Evolutionary conservation across 1,140 invertebrate genomes (phyloP), one percentile per base, ranked within the genome.

Genomic region (Prorops nasuta): DNA sequence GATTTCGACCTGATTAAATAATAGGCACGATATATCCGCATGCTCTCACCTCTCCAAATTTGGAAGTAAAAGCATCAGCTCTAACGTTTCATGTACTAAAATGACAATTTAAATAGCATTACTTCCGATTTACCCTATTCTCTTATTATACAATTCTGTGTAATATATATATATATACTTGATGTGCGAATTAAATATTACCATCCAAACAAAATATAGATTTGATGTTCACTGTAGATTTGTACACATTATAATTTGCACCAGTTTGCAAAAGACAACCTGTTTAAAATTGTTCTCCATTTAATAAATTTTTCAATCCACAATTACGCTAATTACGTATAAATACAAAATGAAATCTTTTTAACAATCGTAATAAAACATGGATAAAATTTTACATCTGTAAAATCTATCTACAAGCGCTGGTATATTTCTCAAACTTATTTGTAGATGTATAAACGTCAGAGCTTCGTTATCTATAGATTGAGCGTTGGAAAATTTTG

Each of bases 61-160:
- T 63, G 54, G 58, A 66, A 64, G 56, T 63, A 64, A 63, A 66
- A 67, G 65, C 58, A 67, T 63, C 60, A 60, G 59, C 64, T 47
- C 44, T 63, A 44, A 58, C 56, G 60, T 54, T 56, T 53, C 49
- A 41, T n/a, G n/a, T 38, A 60, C 38, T 48, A 54, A 19, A 38
- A 28, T 40, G 42, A 49, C 39, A 37, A 45, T 44, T 44, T 42
- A 54, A 55, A 52, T 40, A 63, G 47, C 51, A 43, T 61, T 40
- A 38, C 32, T 39, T 54, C 49, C 56, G 54, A 55, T 53, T 59
- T 44, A 62, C 56, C 54, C 47, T 60, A 63, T 49, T 57, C 49
- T 47, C 54, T 28, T 35, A 49, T 45, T 53, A 51, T 46, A 53
- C 41, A 53, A 45, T 40, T 19, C 47, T 52, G 44, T 35, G 14